Percentiles rank a stretch among this genome's conserved stretches.
Conservation (phyloP, 1,140 invertebrate species). For the Stegodyphus dumicola region DNA sequence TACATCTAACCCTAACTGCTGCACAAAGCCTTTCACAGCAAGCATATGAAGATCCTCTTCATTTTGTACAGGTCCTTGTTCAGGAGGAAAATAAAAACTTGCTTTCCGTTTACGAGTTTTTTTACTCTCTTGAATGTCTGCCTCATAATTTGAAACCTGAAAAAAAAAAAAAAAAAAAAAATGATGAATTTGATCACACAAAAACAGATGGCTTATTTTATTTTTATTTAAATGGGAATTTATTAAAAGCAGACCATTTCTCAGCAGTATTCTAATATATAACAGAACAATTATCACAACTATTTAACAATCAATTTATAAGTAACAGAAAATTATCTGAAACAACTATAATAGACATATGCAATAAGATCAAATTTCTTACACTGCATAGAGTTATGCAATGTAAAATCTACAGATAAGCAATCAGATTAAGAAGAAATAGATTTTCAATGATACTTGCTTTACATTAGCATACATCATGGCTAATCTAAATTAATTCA, state of each 20-base stretch:
- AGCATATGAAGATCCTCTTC: conserved; percentile 59
- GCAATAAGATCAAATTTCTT: neutral
- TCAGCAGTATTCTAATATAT: neutral
- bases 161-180: neutral
- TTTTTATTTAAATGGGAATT: no score
- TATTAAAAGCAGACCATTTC: neutral
- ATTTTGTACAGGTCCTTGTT: neutral
- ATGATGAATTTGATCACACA: no score
- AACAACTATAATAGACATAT: neutral
- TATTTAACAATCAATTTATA: neutral
- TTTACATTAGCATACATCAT: no score
- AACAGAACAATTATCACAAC: neutral
- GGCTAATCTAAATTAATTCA: no score
- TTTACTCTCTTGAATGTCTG: conserved; percentile 13
- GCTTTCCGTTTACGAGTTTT: conserved; percentile 52
- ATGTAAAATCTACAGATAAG: no score
- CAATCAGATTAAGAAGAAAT: no score
- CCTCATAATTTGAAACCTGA: conserved; percentile 3
- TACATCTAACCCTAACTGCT: conserved; percentile 52
- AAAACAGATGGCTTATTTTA: no score
- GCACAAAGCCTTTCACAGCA: conserved; percentile 58
- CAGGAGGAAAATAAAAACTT: conserved; percentile 53
- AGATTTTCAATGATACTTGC: no score
- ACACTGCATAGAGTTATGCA: no score
- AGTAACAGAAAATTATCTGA: neutral